Evolutionary conservation across 2,888 invertebrate species (phyloP).

Genomic region (Microctonus aethiopoides): DNA sequence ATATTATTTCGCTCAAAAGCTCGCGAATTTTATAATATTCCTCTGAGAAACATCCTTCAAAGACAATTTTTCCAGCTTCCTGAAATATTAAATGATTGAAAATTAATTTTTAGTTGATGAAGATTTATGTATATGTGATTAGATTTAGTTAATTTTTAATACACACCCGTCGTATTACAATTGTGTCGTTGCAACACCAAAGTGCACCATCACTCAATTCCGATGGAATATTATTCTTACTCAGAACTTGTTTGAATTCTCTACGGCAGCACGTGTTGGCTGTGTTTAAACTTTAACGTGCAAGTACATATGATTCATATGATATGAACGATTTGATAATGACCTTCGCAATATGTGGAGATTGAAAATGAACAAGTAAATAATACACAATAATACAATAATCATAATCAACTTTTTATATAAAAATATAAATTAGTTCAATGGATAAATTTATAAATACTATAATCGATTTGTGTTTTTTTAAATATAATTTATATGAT

Average conservation of each 20-base stretch:
- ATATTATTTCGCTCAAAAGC: conserved; percentile 57
- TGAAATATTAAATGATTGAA: conserved; percentile 67
- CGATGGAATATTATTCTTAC: conserved; percentile 66
- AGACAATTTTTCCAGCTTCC: conserved; percentile 78
- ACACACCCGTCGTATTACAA: conserved; percentile 86
- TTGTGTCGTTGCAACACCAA: conserved; percentile 74
- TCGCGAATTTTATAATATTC: conserved; percentile 94
- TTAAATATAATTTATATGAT: conserved; percentile 77
- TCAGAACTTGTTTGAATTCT: conserved; percentile 84
- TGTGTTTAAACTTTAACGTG: too few relatives aligned
- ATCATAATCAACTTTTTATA: conserved; percentile 1
- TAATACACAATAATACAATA: too few relatives aligned
- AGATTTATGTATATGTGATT: neutral
- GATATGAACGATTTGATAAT: conserved; percentile 23
- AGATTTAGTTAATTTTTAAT: neutral
- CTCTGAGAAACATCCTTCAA: conserved; percentile 77
- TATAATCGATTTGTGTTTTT: neutral
- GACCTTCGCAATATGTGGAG: conserved; percentile 26
- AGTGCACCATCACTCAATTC: conserved; percentile 46
- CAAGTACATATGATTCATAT: conserved; percentile 30
- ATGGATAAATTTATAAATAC: too few relatives aligned
- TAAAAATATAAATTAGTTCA: neutral
- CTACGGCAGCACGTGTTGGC: conserved; percentile 41
- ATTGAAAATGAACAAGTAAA: neutral
- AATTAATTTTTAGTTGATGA: neutral